Base-by-base conservation (phyloP, 2,113 vertebrate species). In the Propithecus coquereli region DNA sequence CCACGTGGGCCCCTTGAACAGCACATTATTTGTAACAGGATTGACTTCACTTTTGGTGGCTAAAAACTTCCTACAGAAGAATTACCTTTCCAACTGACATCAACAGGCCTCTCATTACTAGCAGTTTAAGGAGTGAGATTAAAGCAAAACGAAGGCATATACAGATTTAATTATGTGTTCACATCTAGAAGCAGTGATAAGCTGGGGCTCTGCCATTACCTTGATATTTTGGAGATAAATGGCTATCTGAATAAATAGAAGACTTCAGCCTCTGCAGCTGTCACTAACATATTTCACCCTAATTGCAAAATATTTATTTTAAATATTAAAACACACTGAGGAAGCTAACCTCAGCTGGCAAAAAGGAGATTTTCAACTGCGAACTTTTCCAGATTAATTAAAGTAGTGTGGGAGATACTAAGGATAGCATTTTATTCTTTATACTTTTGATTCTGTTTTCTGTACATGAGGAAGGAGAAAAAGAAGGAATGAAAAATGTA, bases 281-380 rank as follows among this genome's bases (percentile, higher is more conserved):
- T 87, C 95, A 90, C 86, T 91, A 91, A 87, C 63, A 84, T 95
- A 97, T 97, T 97, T 95, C 86, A 96, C 52, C 59, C 91, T 97
- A 97, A 97, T 95, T 94, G 86, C 82, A 96, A 96, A 97, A 66
- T 96, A 95, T 97, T 97, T 96, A 95, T 91, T 96, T 97, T 97
- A 94, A 97, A 97, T 90, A 84, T 45, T 20, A 68, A 84, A 80
- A 81, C 43, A 94, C 61, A 90, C 25, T 7, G 18, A 80, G 32
- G 70, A 80, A 83, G 86, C 30, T 52, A 83, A 82, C 50, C 59
- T 93, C 85, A 73, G 88, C 90, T 91, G 81, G n/a, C 63, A 22
- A 68, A 47, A 87, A 77, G 70, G 34, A 95, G 16, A 59, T 94
- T 94, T 91, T 90, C 73, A 71, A n/a, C n/a, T 68, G 61, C 50